These are phyloP conservation scores for Aurelia coerulea DNA, from an alignment of 30 jellyfish, hydroid and myxozoan genomes.

Conservation along the genomic window DNA sequence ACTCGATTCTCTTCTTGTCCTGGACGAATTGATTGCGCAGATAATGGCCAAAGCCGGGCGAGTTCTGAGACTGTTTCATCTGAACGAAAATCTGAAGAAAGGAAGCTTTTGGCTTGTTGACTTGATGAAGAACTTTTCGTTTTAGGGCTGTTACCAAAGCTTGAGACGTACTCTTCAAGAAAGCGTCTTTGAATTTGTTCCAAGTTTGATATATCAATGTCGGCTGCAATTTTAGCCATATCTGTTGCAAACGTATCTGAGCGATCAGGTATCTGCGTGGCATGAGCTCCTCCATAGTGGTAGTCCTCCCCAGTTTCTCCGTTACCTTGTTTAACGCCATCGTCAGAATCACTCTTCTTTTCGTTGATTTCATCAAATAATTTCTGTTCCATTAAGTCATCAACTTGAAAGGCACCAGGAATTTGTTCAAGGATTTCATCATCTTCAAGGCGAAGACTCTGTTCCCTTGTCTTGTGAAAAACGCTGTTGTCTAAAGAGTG, in stretches of 20 bases:
- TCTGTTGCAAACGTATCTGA: background rate
- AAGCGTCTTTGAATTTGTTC: slow-evolving; percentile 15
- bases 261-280: too few relatives aligned
- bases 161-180: slow-evolving; percentile 31
- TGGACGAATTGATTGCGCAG: slow-evolving; percentile 20
- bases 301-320: too few relatives aligned
- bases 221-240: background rate
- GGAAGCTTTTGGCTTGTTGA: slow-evolving; percentile 10
- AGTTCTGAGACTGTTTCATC: slow-evolving; percentile 70
- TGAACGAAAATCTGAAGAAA: slow-evolving; percentile 42
- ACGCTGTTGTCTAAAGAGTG: too few relatives aligned
- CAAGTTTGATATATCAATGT: background rate
- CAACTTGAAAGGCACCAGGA: slow-evolving; percentile 18
- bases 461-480: too few relatives aligned
- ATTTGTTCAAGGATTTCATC: background rate
- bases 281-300: too few relatives aligned
- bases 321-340: too few relatives aligned
- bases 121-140: slow-evolving; percentile 43
- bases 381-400: slow-evolving; percentile 30
- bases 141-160: slow-evolving; percentile 12
- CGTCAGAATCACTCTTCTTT: background rate
- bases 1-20: slow-evolving; percentile 11
- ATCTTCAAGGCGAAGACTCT: background rate
- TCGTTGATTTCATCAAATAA: background rate
- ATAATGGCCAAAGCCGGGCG: slow-evolving; percentile 47